phyloP scores from a whole-genome alignment of 2,113 vertebrate genomes.

The Phocoena phocoena region DNA sequence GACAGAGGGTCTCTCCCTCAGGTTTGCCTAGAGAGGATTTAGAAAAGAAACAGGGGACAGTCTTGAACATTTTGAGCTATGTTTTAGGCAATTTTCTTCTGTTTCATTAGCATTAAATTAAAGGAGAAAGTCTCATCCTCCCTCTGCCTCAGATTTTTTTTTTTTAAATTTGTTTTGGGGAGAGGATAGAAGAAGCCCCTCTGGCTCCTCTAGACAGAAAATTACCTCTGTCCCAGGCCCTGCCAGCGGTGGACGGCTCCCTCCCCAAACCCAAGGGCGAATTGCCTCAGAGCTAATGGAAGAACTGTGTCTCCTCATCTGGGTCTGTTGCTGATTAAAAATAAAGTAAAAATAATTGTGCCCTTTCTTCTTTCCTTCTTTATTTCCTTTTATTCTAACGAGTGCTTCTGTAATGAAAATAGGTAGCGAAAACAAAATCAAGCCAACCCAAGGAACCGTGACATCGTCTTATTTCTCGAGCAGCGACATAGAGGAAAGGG shows the following conservation, averaged over 20 bases:
- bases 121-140: not conserved
- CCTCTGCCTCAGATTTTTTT: not conserved
- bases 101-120: not conserved
- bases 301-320: not conserved
- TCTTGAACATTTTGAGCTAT: not conserved
- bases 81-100: not conserved
- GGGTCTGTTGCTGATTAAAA: not conserved
- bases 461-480: not conserved
- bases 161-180: slow-evolving; percentile 18
- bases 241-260: not conserved
- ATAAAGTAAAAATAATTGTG: slow-evolving; percentile 23
- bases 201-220: not conserved
- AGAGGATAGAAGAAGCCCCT: not conserved
- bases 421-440: not conserved
- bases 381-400: not conserved
- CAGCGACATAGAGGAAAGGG: not conserved
- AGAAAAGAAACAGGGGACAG: not conserved
- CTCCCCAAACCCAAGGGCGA: not conserved
- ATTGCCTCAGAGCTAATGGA: not conserved
- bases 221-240: not conserved
- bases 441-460: not conserved
- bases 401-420: slow-evolving; percentile 31
- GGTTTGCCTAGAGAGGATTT: not conserved
- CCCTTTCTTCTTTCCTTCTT: not conserved
- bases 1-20: not conserved